Evolutionary conservation across 2,797 vertebrate genomes (phyloP).

Genomic region (Crax fasciolata): DNA sequence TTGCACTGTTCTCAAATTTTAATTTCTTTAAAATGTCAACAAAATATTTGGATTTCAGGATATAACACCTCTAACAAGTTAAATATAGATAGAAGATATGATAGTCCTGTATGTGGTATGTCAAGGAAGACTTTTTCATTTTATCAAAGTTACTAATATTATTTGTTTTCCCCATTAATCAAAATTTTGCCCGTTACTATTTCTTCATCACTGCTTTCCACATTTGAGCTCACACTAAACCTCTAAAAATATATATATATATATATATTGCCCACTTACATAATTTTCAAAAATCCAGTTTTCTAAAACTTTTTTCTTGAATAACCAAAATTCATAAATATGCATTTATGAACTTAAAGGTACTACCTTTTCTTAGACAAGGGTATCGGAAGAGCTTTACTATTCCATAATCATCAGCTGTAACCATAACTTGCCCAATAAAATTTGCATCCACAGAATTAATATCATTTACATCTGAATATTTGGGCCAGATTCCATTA

Average conservation of each 20-base stretch:
- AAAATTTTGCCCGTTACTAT: background rate
- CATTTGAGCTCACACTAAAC: background rate
- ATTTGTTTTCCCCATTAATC: background rate
- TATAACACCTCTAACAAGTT: background rate
- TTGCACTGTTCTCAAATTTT: background rate
- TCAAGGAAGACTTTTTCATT: background rate
- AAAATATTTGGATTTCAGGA: background rate
- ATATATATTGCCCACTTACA: background rate
- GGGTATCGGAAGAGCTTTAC: slow-evolving; percentile 97
- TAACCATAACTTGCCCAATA: slow-evolving; percentile 95
- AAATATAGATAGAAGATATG: background rate
- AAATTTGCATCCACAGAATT: slow-evolving; percentile 98
- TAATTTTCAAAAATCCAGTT: background rate
- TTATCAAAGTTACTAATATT: background rate
- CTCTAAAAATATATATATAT: background rate
- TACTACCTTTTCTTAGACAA: slow-evolving; percentile 94
- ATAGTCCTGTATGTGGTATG: background rate
- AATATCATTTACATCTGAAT: slow-evolving; percentile 95
- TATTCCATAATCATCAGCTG: slow-evolving; percentile 96
- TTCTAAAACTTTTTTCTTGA: background rate
- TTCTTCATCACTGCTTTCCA: background rate
- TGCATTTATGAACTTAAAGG: background rate
- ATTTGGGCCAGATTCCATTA: slow-evolving; percentile 98
- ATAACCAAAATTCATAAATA: background rate
- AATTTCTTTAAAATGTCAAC: background rate